Base-by-base conservation (phyloP, 1,140 invertebrate species). In the Euwallacea fornicatus region DNA sequence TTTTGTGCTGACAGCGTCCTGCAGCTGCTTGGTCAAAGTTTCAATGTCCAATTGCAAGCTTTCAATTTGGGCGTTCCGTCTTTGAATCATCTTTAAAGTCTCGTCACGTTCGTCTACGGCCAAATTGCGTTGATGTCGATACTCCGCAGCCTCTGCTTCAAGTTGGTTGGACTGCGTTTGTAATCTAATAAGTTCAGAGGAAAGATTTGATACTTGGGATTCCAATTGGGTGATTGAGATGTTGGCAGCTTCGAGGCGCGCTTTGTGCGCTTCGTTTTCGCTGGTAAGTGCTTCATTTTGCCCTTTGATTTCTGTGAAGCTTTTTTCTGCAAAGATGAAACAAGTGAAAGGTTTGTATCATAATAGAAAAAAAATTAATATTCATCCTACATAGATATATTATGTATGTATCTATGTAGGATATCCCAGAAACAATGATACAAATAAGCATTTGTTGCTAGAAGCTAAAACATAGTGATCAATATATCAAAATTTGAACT, bases 31-130 rank as follows among this genome's bases (percentile, higher is more conserved):
- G 9, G 87, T 84, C 43, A 91, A 80, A 2, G 85, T 84, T n/a
- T 82, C 79, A 69, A 91, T 76, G 79, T 90, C 90, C 7, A 84
- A 82, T 61, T 87, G 86, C 54, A 92, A 77, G 55, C 89, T 83
- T 76, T 92, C 88, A 15, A 93, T 78, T 83, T 93, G 91, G 6
- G 83, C 79, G 77, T 90, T 87, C 58, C 89, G 84, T 7, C 90
- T 82, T 76, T 93, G 87, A 42, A 92, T 80, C 76, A 91, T 88
- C 70, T 87, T 85, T 21, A 88, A 83, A 11, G 92, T 80, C 46
- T 87, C 86, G 82, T 92, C 90, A 53, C 89, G 86, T 79, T 93
- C 91, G 76, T 92, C 90, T 59, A 88, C 81, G 33, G 87, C 85
- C 16, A 84, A 79, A 81, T 90, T 87, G 73, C 89, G 83, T 68